Percentiles rank a stretch among this genome's conserved stretches.
These are phyloP conservation scores for Coelopa frigida DNA, from an alignment of 1,140 invertebrate species.

Conservation along the genomic window DNA sequence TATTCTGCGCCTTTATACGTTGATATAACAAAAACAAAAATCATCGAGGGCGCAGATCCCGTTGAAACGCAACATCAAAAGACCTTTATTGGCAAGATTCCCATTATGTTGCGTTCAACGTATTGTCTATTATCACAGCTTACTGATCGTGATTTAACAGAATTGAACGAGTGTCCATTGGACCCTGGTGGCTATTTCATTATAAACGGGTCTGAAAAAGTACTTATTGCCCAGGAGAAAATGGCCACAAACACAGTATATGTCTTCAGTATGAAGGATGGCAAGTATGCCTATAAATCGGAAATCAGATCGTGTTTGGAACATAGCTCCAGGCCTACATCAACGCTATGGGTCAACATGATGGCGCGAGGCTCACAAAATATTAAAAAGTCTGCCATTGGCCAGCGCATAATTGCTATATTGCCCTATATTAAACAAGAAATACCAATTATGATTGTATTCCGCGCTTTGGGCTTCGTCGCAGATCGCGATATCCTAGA, in stretches of 20 bases:
- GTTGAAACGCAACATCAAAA: constrained; percentile 93
- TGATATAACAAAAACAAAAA: constrained; percentile 94
- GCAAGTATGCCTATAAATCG: constrained; percentile 96
- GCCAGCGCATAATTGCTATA: constrained; percentile 95
- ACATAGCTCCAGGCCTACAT: constrained; percentile 87
- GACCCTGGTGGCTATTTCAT: constrained; percentile 98
- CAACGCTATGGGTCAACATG: constrained; percentile 98
- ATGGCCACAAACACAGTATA: constrained; percentile 99
- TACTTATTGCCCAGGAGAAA: constrained; percentile 97
- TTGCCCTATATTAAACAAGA: constrained; percentile 98
- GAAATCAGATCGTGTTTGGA: constrained; percentile 95
- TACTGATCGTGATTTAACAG: constrained; percentile 95
- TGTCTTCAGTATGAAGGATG: constrained; percentile 97
- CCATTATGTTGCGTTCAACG: constrained; percentile 96
- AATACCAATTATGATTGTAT: constrained; percentile 99
- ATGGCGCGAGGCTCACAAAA: constrained; percentile 93
- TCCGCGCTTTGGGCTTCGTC: constrained; percentile 93
- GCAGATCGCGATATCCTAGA: constrained; percentile 97
- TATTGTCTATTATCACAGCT: constrained; percentile 91
- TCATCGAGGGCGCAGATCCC: constrained; percentile 84
- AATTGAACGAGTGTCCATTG: constrained; percentile 97
- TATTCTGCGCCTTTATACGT: constrained; percentile 98
- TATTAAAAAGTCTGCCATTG: constrained; percentile 95
- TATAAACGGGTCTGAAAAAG: constrained; percentile 94
- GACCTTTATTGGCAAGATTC: constrained; percentile 98